Conservation (phyloP, 2,797 vertebrate genomes). For the Falco berigora region DNA sequence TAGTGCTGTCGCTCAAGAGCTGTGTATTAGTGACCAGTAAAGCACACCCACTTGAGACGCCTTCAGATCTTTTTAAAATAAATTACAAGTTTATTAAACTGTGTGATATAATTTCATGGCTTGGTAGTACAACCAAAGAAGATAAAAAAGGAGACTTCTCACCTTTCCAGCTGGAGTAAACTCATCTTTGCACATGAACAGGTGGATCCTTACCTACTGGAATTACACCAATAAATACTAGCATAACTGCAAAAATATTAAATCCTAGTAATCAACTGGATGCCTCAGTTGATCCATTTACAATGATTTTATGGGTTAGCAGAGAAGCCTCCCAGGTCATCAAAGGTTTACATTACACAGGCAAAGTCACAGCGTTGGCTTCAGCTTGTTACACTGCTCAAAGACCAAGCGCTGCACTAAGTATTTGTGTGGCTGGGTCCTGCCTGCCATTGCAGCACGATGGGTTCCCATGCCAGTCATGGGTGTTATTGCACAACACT, state of each 20-base stretch:
- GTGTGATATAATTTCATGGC: background rate
- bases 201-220: background rate
- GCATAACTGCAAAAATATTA: background rate
- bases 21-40: background rate
- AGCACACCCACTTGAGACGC: background rate
- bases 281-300: background rate
- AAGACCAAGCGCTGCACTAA: background rate
- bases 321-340: background rate
- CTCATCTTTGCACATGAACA: background rate
- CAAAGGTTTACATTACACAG: background rate
- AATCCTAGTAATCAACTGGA: background rate
- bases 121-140: background rate
- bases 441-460: background rate
- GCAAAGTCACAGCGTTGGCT: background rate
- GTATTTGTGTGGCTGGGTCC: background rate
- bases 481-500: background rate
- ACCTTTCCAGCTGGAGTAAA: background rate
- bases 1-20: background rate
- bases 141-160: background rate
- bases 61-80: background rate
- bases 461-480: background rate
- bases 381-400: background rate
- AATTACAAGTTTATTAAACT: slow-evolving; percentile 44
- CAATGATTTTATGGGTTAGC: background rate
- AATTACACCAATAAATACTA: background rate